Conservation (phyloP, 2,797 vertebrate genomes). For the Psittacula derbiana region DNA sequence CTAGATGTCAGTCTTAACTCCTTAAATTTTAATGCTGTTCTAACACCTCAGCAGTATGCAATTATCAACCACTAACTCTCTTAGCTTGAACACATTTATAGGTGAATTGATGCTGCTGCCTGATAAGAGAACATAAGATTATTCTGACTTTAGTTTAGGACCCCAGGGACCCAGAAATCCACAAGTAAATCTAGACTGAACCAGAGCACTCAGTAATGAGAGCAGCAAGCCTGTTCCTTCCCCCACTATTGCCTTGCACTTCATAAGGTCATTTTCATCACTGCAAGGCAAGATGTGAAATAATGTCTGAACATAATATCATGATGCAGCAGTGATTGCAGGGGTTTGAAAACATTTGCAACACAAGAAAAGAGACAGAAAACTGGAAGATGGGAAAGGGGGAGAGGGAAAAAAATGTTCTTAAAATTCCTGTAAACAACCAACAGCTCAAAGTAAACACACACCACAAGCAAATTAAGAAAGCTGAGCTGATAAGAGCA, state of each 20-base stretch:
- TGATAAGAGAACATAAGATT: neutral
- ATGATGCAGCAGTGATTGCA: neutral
- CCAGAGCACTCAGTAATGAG: neutral
- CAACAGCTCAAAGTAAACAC: neutral
- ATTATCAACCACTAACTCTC: neutral
- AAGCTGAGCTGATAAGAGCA: neutral
- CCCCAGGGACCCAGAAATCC: neutral
- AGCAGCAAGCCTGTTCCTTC: neutral
- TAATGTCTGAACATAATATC: neutral
- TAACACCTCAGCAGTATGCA: neutral
- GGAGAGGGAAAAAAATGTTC: neutral
- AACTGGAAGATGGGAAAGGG: fast-evolving
- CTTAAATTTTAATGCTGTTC: neutral
- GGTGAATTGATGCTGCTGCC: neutral
- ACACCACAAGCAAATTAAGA: neutral
- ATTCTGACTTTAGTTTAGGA: neutral
- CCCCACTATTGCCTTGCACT: neutral
- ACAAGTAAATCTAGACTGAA: neutral
- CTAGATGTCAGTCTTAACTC: neutral
- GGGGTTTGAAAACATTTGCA: neutral
- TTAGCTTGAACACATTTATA: neutral
- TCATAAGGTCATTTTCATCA: neutral
- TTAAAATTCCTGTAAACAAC: neutral
- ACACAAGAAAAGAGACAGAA: neutral
- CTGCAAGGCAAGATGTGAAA: constrained; percentile 10